Conservation (phyloP, 2,888 invertebrate genomes). For the Campaea margaritaria region DNA sequence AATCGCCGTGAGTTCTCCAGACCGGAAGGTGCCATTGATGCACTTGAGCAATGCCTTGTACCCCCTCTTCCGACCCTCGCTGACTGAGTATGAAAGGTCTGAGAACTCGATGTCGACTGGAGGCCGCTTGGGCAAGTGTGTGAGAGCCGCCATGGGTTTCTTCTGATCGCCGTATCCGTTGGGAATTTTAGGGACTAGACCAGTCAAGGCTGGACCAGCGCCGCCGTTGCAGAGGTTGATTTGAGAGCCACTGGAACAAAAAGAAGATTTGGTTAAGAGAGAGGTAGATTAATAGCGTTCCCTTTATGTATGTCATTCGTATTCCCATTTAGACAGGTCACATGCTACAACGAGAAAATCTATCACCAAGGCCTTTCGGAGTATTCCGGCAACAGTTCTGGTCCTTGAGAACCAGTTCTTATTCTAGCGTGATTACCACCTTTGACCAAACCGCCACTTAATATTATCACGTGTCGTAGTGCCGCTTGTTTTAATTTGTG, state of each 20-base stretch:
- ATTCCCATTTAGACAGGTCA: too few relatives aligned
- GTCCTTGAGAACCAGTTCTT: too few relatives aligned
- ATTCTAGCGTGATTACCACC: too few relatives aligned
- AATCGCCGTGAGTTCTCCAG: constrained; percentile 97
- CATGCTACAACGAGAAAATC: too few relatives aligned
- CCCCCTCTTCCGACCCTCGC: constrained; percentile 92
- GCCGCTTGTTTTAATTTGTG: too few relatives aligned
- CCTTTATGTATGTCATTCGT: too few relatives aligned
- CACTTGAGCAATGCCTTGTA: constrained; percentile 95
- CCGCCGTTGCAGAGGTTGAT: constrained; percentile 90
- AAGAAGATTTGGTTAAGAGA: not conserved
- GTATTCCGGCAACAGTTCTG: too few relatives aligned
- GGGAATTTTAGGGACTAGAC: constrained; percentile 88
- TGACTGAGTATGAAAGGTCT: constrained; percentile 94
- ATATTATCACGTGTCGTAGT: too few relatives aligned
- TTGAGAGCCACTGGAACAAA: constrained; percentile 88
- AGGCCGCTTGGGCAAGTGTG: constrained; percentile 93
- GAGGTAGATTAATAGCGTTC: not conserved
- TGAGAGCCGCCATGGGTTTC: constrained; percentile 90
- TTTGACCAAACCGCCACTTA: too few relatives aligned
- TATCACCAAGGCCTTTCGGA: too few relatives aligned
- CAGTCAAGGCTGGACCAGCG: constrained; percentile 77
- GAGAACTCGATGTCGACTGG: constrained; percentile 96
- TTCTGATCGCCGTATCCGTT: constrained; percentile 90
- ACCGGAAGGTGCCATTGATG: constrained; percentile 94